These are phyloP conservation scores for Myopa testacea DNA, from an alignment of 2,888 invertebrate species.

Conservation along the genomic window DNA sequence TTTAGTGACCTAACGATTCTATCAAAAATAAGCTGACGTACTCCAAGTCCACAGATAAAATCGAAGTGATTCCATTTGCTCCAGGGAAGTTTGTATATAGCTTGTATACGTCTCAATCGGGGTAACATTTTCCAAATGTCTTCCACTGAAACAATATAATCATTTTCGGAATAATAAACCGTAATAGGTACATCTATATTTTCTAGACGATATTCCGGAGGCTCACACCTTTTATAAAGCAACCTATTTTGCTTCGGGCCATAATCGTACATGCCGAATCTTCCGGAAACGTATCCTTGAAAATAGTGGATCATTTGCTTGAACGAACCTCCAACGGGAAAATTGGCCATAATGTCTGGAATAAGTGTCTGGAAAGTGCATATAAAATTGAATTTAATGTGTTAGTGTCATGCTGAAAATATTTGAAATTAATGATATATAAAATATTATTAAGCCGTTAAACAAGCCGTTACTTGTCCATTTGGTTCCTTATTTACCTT, in stretches of 20 bases:
- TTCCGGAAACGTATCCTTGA: slow-evolving; percentile 64
- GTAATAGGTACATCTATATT: slow-evolving; percentile 60
- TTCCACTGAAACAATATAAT: slow-evolving; percentile 65
- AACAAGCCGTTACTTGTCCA: too few species aligned
- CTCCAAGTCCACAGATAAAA: slow-evolving; percentile 64
- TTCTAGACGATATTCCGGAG: slow-evolving; percentile 63
- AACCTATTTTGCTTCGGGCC: slow-evolving; percentile 61
- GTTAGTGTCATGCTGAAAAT: background rate
- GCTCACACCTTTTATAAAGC: slow-evolving; percentile 60
- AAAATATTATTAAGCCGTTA: too few species aligned
- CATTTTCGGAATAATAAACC: slow-evolving; percentile 64
- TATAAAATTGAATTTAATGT: slow-evolving; percentile 33
- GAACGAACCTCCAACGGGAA: slow-evolving; percentile 64
- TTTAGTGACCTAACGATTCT: slow-evolving; percentile 61
- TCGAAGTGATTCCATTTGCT: slow-evolving; percentile 66
- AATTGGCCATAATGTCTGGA: slow-evolving; percentile 64
- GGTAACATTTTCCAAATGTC: slow-evolving; percentile 61
- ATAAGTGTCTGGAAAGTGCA: slow-evolving; percentile 54
- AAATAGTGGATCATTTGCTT: slow-evolving; percentile 67
- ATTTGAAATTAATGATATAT: background rate
- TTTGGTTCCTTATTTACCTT: slow-evolving; percentile 50
- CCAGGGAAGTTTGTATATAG: slow-evolving; percentile 64
- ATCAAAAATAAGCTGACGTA: slow-evolving; percentile 63
- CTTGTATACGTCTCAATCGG: slow-evolving; percentile 58
- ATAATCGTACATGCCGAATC: slow-evolving; percentile 65